Base-by-base conservation (phyloP, 2,888 invertebrate genomes). In the Quadriops clusia region DNA sequence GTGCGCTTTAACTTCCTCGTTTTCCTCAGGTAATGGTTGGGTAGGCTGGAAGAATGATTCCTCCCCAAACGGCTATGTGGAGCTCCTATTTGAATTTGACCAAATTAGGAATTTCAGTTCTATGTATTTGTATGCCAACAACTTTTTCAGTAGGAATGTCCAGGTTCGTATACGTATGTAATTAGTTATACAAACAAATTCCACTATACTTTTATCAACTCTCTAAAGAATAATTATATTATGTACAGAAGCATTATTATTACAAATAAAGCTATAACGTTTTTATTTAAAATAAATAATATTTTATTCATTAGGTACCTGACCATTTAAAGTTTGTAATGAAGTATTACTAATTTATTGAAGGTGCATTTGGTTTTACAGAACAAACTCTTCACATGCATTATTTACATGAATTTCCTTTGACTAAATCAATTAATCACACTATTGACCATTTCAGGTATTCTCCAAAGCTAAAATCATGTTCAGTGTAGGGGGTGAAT, bases 71-170 rank as follows among this genome's bases (percentile, higher is more conserved):
- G 60, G 65, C 38, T 74, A 65, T 46, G 64, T 83, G 13, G 76
- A 77, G 49, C 61, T 83, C 16, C 51, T 72, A 9, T 82, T 83
- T 57, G 72, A 77, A 50, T 83, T 84, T 54, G 77, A 79, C 46
- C 61, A 65, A 39, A 62, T 74, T 14, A 64, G 77, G 31, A 77
- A 78, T 53, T 81, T 83, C 58, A 68, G 72, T 10, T 61, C 68
- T 6, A 67, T 81, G 20, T 67, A 72, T 47, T 63, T 84, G 39
- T 74, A 72, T 54, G 70, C 73, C 20, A 82, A 79, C 60, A 83
- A 83, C 56, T 72, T 73, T 51, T 76, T 72, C 56, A 68, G 65
- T 28, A 70, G 74, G 48, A 73, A 76, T 38, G 77, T 80, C 10
- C 72, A 74, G 68, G 74, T 74, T 55, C 57, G 53, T 46, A 28